Conservation (phyloP, 2,888 invertebrate species). For the Philhelius pedissequus region DNA sequence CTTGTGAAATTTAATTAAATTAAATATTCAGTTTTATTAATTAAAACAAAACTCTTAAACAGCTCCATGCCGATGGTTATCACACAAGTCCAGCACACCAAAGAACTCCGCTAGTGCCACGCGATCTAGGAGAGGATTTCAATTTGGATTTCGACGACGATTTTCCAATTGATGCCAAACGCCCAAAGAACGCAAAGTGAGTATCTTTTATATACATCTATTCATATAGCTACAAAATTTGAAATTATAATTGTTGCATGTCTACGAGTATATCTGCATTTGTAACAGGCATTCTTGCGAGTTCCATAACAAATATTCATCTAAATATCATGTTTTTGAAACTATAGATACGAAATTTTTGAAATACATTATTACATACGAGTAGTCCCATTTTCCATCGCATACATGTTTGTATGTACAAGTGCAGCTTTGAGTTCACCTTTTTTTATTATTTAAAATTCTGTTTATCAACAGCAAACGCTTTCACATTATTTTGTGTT, state of each 20-base stretch:
- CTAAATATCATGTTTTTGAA: background rate
- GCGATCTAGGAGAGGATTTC: constrained; percentile 85
- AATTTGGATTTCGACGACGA: constrained; percentile 81
- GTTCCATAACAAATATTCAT: background rate
- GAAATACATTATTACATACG: background rate
- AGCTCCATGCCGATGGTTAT: constrained; percentile 93
- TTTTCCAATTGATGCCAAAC: constrained; percentile 77
- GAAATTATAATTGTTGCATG: constrained; percentile 28
- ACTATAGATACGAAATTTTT: no score
- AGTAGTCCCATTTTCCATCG: constrained; percentile 21
- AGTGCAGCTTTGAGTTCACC: constrained; percentile 40
- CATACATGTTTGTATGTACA: constrained; percentile 47
- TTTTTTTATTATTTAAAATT: constrained; percentile 14
- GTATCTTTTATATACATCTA: no score
- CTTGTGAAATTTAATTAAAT: background rate
- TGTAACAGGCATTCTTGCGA: constrained; percentile 35
- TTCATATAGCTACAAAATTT: background rate
- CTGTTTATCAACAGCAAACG: background rate
- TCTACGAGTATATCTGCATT: constrained; percentile 43
- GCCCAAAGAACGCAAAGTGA: constrained; percentile 95
- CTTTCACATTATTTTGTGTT: constrained; percentile 11
- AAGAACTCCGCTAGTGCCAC: constrained; percentile 88
- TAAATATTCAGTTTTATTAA: background rate
- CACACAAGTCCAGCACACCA: constrained; percentile 90
- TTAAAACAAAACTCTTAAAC: constrained; percentile 42